These are phyloP conservation scores for Paracentrotus lividus DNA, from an alignment of 53 echinoderm and acorn worm species.

Conservation along the genomic window DNA sequence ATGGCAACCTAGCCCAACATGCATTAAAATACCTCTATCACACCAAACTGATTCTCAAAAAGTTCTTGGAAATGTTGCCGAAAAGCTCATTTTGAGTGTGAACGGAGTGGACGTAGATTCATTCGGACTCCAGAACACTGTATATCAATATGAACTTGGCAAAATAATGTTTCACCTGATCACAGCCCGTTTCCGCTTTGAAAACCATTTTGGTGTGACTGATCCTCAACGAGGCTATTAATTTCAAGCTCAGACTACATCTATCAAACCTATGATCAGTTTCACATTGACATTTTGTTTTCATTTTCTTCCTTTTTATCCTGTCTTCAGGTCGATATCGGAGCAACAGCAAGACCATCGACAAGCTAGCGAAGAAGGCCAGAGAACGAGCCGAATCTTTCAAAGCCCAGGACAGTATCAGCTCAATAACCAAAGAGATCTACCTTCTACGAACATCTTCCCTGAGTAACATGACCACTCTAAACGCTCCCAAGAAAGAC, in stretches of 20 bases:
- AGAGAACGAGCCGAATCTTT: slow-evolving; percentile 61
- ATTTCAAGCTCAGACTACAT: neutral
- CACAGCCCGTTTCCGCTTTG: too few species aligned
- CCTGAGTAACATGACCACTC: slow-evolving; percentile 57
- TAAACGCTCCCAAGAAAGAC: slow-evolving; percentile 28
- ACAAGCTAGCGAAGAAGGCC: slow-evolving; percentile 65
- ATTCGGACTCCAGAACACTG: too few species aligned
- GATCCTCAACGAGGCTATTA: too few species aligned
- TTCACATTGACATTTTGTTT: neutral
- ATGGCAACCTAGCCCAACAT: too few species aligned
- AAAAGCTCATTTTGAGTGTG: too few species aligned
- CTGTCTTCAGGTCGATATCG: slow-evolving; percentile 30
- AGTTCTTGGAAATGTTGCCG: too few species aligned
- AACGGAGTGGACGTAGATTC: too few species aligned
- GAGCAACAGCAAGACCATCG: slow-evolving; percentile 59
- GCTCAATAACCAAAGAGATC: slow-evolving; percentile 69
- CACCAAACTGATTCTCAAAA: too few species aligned
- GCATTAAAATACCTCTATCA: too few species aligned
- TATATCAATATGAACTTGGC: too few species aligned
- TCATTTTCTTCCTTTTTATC: neutral
- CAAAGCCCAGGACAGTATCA: slow-evolving; percentile 56
- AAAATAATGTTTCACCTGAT: too few species aligned
- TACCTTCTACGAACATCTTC: slow-evolving; percentile 67
- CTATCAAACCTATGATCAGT: slow-evolving; percentile 3
- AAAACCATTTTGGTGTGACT: too few species aligned